These are phyloP conservation scores for Hoplodrina ambigua DNA, from an alignment of 2,888 invertebrate species.

Conservation along the genomic window DNA sequence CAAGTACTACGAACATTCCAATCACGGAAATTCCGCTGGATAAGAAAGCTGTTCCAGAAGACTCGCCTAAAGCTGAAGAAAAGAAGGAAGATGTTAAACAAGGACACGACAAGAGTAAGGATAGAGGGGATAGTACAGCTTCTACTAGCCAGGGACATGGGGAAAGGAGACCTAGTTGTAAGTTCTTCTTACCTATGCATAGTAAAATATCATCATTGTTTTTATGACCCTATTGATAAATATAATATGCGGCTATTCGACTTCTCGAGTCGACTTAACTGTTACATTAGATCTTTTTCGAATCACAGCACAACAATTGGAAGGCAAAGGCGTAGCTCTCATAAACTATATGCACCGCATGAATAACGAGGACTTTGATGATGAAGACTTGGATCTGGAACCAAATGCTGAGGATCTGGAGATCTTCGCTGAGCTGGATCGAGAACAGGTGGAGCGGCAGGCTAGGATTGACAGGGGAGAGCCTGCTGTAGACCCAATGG, in stretches of 20 bases:
- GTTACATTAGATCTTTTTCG: not conserved
- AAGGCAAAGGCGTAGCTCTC: constrained; percentile 76
- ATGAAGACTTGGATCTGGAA: constrained; percentile 74
- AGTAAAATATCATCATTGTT: not conserved
- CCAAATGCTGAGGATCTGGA: constrained; percentile 85
- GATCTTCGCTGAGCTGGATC: constrained; percentile 83
- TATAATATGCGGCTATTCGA: too few species aligned
- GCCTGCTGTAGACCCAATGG: constrained; percentile 85
- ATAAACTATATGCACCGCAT: constrained; percentile 77
- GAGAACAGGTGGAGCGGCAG: constrained; percentile 79
- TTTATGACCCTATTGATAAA: too few species aligned
- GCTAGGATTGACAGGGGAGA: constrained; percentile 85
- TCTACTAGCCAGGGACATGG: constrained; percentile 43
- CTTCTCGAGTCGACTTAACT: too few species aligned
- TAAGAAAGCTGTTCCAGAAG: constrained; percentile 41
- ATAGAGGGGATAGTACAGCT: constrained; percentile 39
- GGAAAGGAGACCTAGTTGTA: constrained; percentile 64
- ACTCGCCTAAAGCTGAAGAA: constrained; percentile 51
- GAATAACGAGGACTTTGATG: constrained; percentile 64
- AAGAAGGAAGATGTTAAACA: constrained; percentile 48
- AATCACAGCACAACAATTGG: constrained; percentile 65
- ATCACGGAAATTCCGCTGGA: constrained; percentile 67
- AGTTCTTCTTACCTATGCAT: constrained; percentile 16
- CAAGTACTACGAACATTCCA: constrained; percentile 54
- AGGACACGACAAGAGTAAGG: constrained; percentile 40